Conservation (phyloP, 2,797 vertebrate genomes). For the Myotis vivesi region DNA sequence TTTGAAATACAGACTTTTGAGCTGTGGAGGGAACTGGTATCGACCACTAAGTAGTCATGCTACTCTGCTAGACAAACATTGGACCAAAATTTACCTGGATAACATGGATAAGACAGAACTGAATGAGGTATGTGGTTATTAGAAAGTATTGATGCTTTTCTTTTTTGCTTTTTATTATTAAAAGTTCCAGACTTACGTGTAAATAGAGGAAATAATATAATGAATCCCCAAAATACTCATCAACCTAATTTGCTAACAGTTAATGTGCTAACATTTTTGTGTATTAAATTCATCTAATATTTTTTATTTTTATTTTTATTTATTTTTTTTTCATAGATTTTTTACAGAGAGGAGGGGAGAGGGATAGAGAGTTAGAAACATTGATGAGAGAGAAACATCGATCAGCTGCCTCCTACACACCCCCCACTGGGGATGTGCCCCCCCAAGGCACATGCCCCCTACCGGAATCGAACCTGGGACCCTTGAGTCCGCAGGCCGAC, state of each 20-base stretch:
- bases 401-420: too few relatives aligned
- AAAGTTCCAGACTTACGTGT: not conserved
- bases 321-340: too few relatives aligned
- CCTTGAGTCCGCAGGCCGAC: too few relatives aligned
- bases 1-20: conserved; percentile 82
- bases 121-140: conserved; percentile 88
- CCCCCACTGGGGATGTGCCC: too few relatives aligned
- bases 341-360: too few relatives aligned
- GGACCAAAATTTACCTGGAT: conserved; percentile 93
- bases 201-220: not conserved
- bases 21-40: conserved; percentile 91
- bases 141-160: not conserved
- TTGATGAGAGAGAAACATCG: too few relatives aligned
- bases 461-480: too few relatives aligned
- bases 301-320: conserved; percentile 11
- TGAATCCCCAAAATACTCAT: not conserved
- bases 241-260: not conserved
- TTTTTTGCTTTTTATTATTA: not conserved
- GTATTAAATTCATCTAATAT: not conserved
- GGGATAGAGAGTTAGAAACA: too few relatives aligned
- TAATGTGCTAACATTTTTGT: not conserved
- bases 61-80: conserved; percentile 94
- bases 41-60: conserved; percentile 92
- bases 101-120: conserved; percentile 93
- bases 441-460: too few relatives aligned